Evolutionary conservation across 1,140 invertebrate species (phyloP).

Genomic region (Arctopsyche grandis): DNA sequence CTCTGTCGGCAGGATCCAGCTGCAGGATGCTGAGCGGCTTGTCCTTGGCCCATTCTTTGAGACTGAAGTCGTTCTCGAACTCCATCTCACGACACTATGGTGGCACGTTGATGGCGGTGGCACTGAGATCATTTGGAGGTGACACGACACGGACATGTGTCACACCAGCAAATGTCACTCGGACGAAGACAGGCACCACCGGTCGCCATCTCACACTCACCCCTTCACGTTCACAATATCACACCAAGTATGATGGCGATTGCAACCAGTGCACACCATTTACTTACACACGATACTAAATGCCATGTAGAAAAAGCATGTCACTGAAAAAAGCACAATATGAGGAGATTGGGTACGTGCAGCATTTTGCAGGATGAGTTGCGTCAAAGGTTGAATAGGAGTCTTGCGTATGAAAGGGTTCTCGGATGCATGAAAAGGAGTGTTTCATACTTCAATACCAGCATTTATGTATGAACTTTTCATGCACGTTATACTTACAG

Average conservation of each 20-base stretch:
- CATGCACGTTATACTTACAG: too few relatives aligned
- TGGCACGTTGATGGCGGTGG: slow-evolving; percentile 62
- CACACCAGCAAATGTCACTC: background rate
- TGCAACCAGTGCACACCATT: too few relatives aligned
- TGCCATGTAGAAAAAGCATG: too few relatives aligned
- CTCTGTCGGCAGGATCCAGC: slow-evolving; percentile 92
- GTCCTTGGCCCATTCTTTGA: slow-evolving; percentile 95
- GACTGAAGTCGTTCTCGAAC: slow-evolving; percentile 83
- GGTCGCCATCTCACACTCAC: background rate
- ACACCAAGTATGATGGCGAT: background rate
- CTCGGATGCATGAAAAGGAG: too few relatives aligned
- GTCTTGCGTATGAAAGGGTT: too few relatives aligned
- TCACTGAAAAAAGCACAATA: too few relatives aligned
- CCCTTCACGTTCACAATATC: background rate
- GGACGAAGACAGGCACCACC: background rate
- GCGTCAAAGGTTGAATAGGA: too few relatives aligned
- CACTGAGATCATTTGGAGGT: slow-evolving; percentile 64
- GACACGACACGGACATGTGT: slow-evolving; percentile 58
- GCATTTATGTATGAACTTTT: too few relatives aligned
- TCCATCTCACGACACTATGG: slow-evolving; percentile 73
- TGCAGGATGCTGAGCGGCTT: slow-evolving; percentile 95
- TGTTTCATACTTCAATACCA: too few relatives aligned
- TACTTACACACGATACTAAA: too few relatives aligned
- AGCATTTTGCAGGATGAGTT: too few relatives aligned
- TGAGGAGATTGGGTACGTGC: too few relatives aligned